Conservation (phyloP, 1,140 invertebrate species). For the Drosophila repletoides region DNA sequence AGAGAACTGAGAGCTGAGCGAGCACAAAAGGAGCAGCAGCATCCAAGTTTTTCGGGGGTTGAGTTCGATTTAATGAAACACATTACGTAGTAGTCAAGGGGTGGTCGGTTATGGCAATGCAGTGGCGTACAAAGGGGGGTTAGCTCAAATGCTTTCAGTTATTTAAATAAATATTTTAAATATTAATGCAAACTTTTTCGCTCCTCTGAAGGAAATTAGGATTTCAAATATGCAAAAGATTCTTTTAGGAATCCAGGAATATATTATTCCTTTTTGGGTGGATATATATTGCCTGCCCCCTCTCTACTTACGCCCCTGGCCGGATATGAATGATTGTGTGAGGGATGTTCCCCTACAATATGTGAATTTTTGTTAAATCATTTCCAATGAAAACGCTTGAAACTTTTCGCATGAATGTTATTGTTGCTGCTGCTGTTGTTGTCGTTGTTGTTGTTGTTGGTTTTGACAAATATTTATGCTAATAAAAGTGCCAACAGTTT, state of each 20-base stretch:
- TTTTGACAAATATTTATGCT: slow-evolving; percentile 78
- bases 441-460: slow-evolving; percentile 33
- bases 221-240: no score
- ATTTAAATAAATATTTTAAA: no score
- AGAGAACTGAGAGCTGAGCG: no score
- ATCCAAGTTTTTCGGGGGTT: slow-evolving; percentile 9
- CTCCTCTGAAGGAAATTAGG: no score
- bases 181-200: no score
- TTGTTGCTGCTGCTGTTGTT: slow-evolving; percentile 23
- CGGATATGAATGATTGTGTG: not conserved
- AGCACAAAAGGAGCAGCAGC: slow-evolving; percentile 13
- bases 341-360: slow-evolving; percentile 12
- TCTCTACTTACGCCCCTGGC: no score
- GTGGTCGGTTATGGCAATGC: not conserved
- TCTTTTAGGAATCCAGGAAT: no score
- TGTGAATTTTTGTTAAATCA: slow-evolving; percentile 60
- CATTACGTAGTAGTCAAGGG: slow-evolving; percentile 38
- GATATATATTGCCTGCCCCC: no score
- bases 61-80: slow-evolving; percentile 67
- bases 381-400: slow-evolving; percentile 70
- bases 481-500: slow-evolving; percentile 61
- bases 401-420: slow-evolving; percentile 72
- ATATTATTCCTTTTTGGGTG: not conserved
- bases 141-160: no score
- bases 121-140: no score